Evolutionary conservation across 2,888 invertebrate genomes (phyloP).

Genomic region (Ophion costatus): DNA sequence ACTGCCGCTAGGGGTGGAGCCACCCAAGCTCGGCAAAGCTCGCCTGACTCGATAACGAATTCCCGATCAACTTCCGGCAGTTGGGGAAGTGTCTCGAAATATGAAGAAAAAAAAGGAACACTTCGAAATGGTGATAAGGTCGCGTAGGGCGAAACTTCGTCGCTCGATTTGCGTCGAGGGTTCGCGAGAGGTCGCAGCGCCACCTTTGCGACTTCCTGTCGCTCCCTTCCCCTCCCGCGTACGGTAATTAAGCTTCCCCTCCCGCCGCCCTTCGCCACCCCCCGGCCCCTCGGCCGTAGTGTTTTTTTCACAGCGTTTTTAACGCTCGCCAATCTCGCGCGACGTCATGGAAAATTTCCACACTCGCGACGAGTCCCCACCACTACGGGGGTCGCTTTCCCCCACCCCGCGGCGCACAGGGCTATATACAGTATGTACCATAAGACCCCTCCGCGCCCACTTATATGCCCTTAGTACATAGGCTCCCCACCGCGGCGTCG

Average conservation of each 20-base stretch:
- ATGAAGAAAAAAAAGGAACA: neutral
- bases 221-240: slow-evolving; percentile 23
- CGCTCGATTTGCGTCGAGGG: slow-evolving; percentile 8
- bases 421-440: slow-evolving; percentile 61
- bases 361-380: slow-evolving; percentile 71
- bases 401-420: slow-evolving; percentile 65
- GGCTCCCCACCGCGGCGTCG: slow-evolving; percentile 57
- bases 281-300: too few species aligned
- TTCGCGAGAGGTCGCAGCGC: slow-evolving; percentile 60
- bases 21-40: neutral
- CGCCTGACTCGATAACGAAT: neutral
- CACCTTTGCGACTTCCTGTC: slow-evolving; percentile 59
- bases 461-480: slow-evolving; percentile 60
- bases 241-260: slow-evolving; percentile 29
- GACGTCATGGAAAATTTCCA: slow-evolving; percentile 81
- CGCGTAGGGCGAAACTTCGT: slow-evolving; percentile 8
- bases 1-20: neutral
- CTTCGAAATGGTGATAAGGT: neutral
- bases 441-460: slow-evolving; percentile 75
- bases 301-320: slow-evolving; percentile 44
- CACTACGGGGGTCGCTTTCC: slow-evolving; percentile 58
- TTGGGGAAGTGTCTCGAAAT: neutral
- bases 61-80: neutral
- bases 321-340: slow-evolving; percentile 61
- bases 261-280: slow-evolving; percentile 30